These are phyloP conservation scores for Ursus arctos DNA, from an alignment of 2,113 vertebrate genomes.

Conservation along the genomic window DNA sequence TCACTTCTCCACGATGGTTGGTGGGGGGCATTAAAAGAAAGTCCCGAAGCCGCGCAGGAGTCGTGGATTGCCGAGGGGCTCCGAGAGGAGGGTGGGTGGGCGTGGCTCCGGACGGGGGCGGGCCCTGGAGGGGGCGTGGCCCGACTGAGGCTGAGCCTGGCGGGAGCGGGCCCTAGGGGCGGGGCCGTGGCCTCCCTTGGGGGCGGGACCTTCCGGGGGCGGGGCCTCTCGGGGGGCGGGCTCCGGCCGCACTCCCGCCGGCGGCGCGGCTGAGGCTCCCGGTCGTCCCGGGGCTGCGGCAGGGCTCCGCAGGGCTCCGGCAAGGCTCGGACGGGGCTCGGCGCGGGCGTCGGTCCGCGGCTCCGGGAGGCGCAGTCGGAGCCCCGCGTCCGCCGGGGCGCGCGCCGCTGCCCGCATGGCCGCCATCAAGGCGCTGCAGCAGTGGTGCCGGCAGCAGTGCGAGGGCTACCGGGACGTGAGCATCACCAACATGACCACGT, in stretches of 20 bases:
- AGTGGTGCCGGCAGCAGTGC: constrained; percentile 95
- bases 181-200: neutral
- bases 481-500: constrained; percentile 98
- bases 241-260: accelerated
- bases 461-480: constrained; percentile 94
- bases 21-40: neutral
- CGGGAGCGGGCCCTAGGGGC: neutral
- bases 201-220: neutral
- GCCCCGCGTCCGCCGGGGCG: neutral
- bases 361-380: neutral
- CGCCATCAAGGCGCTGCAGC: constrained; percentile 94
- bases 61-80: too few species aligned
- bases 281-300: neutral
- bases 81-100: neutral
- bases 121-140: neutral
- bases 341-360: neutral
- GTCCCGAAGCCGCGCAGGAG: neutral
- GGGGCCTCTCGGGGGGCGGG: neutral
- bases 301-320: neutral
- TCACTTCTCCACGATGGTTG: neutral
- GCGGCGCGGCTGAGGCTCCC: too few species aligned
- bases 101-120: neutral
- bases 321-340: neutral
- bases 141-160: accelerated
- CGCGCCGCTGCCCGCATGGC: constrained; percentile 88